Conservation (phyloP, 2,113 vertebrate genomes). For the Corydoras sp. region DNA sequence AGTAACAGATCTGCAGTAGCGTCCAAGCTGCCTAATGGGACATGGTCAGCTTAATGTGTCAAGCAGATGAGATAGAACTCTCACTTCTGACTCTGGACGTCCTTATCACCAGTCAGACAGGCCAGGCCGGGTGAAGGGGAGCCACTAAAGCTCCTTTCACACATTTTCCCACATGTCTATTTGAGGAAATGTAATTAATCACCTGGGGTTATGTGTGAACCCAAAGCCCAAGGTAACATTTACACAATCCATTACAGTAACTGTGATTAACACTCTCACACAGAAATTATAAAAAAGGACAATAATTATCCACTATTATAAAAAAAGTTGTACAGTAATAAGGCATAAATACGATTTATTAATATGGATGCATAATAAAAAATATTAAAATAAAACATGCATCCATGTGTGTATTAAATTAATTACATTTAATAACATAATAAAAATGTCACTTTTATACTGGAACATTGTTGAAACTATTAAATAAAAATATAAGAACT, state of each 20-base stretch:
- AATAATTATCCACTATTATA: no score
- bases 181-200: neutral
- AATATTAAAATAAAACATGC: no score
- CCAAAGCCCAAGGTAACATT: neutral
- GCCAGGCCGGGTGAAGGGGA: slow-evolving; percentile 20
- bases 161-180: neutral
- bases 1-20: slow-evolving; percentile 33
- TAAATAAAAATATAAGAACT: no score
- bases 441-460: no score
- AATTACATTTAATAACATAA: no score
- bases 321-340: no score
- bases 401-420: no score
- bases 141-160: neutral
- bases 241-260: neutral
- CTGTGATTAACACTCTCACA: no score
- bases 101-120: slow-evolving; percentile 35
- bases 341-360: no score
- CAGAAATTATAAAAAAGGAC: no score
- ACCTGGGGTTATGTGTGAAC: neutral
- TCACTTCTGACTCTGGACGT: neutral
- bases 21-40: slow-evolving; percentile 35
- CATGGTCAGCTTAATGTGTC: slow-evolving; percentile 32
- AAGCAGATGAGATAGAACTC: slow-evolving; percentile 18
- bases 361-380: no score
- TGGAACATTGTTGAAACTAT: no score